A percentile compares a stretch with the other conserved stretches of the same genome.
Conservation (phyloP, 2,113 vertebrate species). For the Damaliscus lunatus region DNA sequence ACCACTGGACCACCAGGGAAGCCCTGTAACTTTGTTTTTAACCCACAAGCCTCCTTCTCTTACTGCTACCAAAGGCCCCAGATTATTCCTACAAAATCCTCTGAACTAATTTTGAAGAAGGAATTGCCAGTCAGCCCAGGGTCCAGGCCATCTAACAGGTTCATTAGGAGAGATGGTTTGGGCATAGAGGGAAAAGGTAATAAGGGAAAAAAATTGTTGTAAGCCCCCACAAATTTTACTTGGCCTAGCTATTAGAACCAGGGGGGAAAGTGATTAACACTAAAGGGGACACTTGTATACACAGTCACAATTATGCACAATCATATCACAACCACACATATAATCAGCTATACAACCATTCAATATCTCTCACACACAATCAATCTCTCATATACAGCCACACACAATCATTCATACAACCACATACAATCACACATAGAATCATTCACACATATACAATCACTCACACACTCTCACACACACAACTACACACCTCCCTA, state of each 20-base stretch:
- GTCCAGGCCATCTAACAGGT: not conserved
- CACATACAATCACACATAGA: not conserved
- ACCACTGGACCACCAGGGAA: not conserved
- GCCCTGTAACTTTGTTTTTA: not conserved
- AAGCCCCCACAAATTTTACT: not conserved
- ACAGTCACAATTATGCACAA: not conserved
- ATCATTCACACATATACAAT: not conserved
- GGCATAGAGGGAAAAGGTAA: not conserved
- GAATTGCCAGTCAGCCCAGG: not conserved
- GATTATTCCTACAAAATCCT: not conserved
- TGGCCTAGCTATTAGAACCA: not conserved
- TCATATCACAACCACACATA: not conserved
- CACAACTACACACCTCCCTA: not conserved
- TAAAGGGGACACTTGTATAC: not conserved
- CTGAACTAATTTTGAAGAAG: not conserved
- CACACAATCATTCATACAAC: not conserved
- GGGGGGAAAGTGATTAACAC: not conserved
- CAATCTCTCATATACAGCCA: not conserved
- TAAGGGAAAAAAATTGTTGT: not conserved
- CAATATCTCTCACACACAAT: not conserved
- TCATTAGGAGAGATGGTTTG: not conserved
- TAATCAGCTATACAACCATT: not conserved
- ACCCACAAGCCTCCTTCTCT: not conserved
- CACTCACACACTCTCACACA: no score
- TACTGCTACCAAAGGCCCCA: not conserved